Evolutionary conservation across 2,113 vertebrate species (phyloP).

Genomic region (Cololabis saira): DNA sequence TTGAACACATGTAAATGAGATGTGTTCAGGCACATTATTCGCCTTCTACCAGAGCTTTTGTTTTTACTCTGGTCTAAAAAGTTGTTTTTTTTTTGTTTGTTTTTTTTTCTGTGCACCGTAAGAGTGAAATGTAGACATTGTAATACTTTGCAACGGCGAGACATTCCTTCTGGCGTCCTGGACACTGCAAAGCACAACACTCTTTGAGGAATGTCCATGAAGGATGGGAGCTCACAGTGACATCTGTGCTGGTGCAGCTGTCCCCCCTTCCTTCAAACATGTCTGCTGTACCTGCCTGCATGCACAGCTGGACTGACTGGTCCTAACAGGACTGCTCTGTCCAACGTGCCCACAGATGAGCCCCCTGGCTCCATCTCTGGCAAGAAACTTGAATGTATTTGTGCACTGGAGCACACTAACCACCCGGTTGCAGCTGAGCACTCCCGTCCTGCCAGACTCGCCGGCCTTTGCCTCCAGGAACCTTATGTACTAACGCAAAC

Average conservation of each 20-base stretch:
- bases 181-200: conserved; percentile 21
- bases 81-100: conserved; percentile 4
- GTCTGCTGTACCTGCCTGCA: conserved; percentile 27
- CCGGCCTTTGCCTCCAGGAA: conserved; percentile 48
- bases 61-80: conserved; percentile 22
- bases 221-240: conserved; percentile 22
- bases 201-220: conserved; percentile 20
- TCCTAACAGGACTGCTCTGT: conserved; percentile 11
- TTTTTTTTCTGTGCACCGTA: conserved; percentile 9
- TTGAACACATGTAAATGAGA: conserved; percentile 28
- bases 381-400: conserved; percentile 72
- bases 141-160: conserved; percentile 27
- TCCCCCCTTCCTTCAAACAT: conserved; percentile 13
- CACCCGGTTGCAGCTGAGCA: conserved; percentile 2
- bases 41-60: conserved; percentile 38
- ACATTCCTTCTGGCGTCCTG: conserved; percentile 26
- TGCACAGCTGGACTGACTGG: conserved; percentile 14
- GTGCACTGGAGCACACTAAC: conserved; percentile 40
- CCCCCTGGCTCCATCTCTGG: conserved; percentile 12
- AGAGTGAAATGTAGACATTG: conserved; percentile 57
- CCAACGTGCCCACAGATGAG: conserved; percentile 12
- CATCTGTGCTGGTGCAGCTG: neutral
- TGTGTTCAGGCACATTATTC: conserved; percentile 52
- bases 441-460: conserved; percentile 41
- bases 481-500: conserved; percentile 16